phyloP scores from a whole-genome alignment of 2,888 invertebrate genomes.

The Dyspetes luteomarginatus region DNA sequence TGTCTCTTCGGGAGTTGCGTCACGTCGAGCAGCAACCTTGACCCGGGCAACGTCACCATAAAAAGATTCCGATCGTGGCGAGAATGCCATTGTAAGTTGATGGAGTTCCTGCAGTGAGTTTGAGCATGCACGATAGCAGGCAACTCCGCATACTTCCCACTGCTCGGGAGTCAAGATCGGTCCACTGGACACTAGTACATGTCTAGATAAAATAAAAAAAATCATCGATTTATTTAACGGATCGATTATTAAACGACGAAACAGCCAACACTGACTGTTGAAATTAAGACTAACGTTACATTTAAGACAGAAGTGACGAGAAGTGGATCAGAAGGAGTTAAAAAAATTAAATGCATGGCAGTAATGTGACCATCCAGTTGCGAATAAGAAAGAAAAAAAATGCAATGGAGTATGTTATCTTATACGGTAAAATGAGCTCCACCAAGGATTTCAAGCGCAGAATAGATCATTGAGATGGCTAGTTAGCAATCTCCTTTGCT shows the following conservation, averaged over 20 bases:
- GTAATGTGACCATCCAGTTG: neutral
- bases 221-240: neutral
- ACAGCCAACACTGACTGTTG: too few relatives aligned
- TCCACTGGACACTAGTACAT: slow-evolving; percentile 93
- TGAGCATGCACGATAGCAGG: slow-evolving; percentile 92
- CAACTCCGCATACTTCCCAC: slow-evolving; percentile 94
- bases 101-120: slow-evolving; percentile 94
- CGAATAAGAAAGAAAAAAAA: neutral
- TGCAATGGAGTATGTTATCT: neutral
- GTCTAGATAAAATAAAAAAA: slow-evolving; percentile 83
- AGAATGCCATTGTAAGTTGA: slow-evolving; percentile 95
- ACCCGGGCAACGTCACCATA: slow-evolving; percentile 96
- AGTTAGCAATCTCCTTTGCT: slow-evolving; percentile 52
- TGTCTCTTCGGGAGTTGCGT: slow-evolving; percentile 93
- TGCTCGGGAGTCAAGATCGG: slow-evolving; percentile 91
- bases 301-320: too few relatives aligned
- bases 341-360: neutral
- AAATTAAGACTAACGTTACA: too few relatives aligned
- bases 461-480: slow-evolving; percentile 54
- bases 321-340: too few relatives aligned
- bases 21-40: slow-evolving; percentile 95
- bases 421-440: slow-evolving; percentile 50
- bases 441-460: slow-evolving; percentile 63
- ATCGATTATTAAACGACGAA: neutral
- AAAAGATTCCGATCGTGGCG: slow-evolving; percentile 96